Percentiles rank a stretch among this genome's conserved stretches.
These are phyloP conservation scores for Arbacia lixula DNA, from an alignment of 53 echinoderm and acorn worm genomes.

Conservation along the genomic window DNA sequence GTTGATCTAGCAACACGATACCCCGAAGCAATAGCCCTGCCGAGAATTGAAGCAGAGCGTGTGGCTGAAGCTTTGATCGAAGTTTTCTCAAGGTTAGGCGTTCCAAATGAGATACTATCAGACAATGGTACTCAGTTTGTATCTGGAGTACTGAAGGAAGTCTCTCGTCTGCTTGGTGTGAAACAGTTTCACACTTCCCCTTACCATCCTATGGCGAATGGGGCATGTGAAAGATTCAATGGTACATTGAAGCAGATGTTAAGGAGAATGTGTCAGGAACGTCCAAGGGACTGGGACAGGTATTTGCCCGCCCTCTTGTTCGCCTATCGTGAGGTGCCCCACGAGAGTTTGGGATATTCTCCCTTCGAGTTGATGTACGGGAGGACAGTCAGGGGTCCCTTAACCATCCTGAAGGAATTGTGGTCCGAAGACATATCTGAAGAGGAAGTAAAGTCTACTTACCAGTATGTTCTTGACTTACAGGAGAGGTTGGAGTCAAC, in stretches of 20 bases:
- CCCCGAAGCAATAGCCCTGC: conserved; percentile 25
- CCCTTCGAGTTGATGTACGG: conserved; percentile 64
- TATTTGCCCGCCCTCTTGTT: conserved; percentile 49
- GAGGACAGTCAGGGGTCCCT: conserved; percentile 36
- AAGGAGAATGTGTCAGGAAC: conserved; percentile 42
- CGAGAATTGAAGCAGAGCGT: conserved; percentile 8
- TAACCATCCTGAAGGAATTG: conserved; percentile 56
- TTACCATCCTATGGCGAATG: conserved; percentile 60
- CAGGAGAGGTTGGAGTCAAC: conserved; percentile 48
- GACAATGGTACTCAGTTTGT: conserved; percentile 60
- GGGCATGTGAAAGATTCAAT: conserved; percentile 43
- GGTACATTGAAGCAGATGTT: conserved; percentile 61
- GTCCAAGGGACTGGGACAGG: conserved; percentile 61
- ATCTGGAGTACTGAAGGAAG: conserved; percentile 58
- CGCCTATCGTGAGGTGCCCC: conserved; percentile 57
- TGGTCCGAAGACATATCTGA: conserved; percentile 37
- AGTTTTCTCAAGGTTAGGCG: conserved; percentile 16
- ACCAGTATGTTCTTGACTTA: conserved; percentile 62
- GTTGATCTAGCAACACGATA: conserved; percentile 29
- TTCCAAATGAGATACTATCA: conserved; percentile 45
- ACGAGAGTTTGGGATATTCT: conserved; percentile 47
- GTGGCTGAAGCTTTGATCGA: conserved; percentile 38
- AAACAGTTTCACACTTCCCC: conserved; percentile 54
- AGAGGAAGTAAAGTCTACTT: conserved; percentile 58
- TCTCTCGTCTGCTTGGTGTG: conserved; percentile 17